Evolutionary conservation across 2,888 invertebrate genomes (phyloP), one percentile per base, ranked within the genome.

Genomic region (Drosophila peninsularis): DNA sequence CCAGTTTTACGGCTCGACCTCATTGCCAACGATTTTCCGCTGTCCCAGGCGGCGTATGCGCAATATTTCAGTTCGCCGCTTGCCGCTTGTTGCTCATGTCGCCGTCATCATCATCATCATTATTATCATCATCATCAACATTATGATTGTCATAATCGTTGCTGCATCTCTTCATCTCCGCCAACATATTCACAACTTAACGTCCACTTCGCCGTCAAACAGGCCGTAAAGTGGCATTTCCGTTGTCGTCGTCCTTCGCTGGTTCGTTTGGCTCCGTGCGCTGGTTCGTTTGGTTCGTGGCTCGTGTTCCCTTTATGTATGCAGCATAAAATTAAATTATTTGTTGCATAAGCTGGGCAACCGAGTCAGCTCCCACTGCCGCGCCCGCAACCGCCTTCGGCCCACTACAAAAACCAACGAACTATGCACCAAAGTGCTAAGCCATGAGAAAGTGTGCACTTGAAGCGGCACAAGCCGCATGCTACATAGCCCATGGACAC

Each of bases 361-460:
- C 64, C 63, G 36, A 56, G 66, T 42, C 58, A 32, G 55, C 39
- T 6, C 36, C 30, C 36, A n/a, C 5, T 30, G 27, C n/a, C n/a
- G n/a, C n/a, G n/a, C 14, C 37, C 36, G 21, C n/a, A 27, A 9
- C 30, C 44, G 30, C 36, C 47, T 52, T 50, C 32, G 10, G 50
- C 42, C 42, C 62, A 62, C 80, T 78, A 55, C 69, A 80, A 75
- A 78, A 88, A 78, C 71, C 81, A 87, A 73, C 84, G 71, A 87
- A 76, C 89, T 72, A 71, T 78, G 79, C 82, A 70, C 58, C 82
- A 78, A 89, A 84, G 88, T 86, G 84, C 84, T 89, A 89, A 87
- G 89, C 89, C 89, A 87, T 84, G 79, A 84, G 84, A 87, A 84
- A 84, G 87, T 87, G 88, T 87, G 84, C 88, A 84, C 89, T 84